A percentile compares a stretch with the other conserved stretches of the same genome.
phyloP scores from a whole-genome alignment of 2,113 vertebrate genomes.

The Hepsetus odoe region DNA sequence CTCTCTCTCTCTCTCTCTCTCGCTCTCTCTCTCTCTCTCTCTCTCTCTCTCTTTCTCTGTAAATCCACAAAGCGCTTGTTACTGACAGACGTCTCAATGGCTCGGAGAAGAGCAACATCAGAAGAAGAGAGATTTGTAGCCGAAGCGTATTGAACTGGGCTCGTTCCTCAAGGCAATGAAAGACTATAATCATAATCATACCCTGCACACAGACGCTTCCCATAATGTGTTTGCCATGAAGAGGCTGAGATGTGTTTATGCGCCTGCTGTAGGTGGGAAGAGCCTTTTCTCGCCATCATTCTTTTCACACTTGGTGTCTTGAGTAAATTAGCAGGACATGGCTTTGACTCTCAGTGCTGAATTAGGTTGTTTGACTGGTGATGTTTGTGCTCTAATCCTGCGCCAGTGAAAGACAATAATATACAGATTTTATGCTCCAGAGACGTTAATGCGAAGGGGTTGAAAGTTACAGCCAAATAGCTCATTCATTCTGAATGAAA shows the following conservation, averaged over 20 bases:
- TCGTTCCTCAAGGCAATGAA: conserved; percentile 18
- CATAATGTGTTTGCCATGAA: conserved; percentile 14
- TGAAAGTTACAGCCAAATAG: too few relatives aligned
- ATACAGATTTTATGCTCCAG: background rate
- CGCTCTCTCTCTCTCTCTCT: background rate
- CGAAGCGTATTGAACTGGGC: background rate
- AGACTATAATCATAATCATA: conserved; percentile 15
- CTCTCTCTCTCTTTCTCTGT: background rate
- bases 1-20: background rate
- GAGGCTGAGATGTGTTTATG: conserved; percentile 24
- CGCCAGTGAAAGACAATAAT: background rate
- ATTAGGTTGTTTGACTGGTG: background rate
- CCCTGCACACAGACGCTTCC: background rate
- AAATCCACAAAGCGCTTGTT: background rate
- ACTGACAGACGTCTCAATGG: conserved; percentile 19
- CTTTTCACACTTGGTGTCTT: background rate
- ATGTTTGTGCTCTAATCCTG: background rate
- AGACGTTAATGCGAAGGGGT: background rate
- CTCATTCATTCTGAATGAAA: too few relatives aligned
- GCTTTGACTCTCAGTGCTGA: background rate
- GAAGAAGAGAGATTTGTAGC: background rate
- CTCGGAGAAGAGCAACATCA: background rate
- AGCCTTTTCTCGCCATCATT: background rate
- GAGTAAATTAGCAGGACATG: background rate
- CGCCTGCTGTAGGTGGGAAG: conserved; percentile 1